A percentile compares a stretch with the other conserved stretches of the same genome.
Conservation (phyloP, 2,888 invertebrate species). For the Hydropsyche betteni region DNA sequence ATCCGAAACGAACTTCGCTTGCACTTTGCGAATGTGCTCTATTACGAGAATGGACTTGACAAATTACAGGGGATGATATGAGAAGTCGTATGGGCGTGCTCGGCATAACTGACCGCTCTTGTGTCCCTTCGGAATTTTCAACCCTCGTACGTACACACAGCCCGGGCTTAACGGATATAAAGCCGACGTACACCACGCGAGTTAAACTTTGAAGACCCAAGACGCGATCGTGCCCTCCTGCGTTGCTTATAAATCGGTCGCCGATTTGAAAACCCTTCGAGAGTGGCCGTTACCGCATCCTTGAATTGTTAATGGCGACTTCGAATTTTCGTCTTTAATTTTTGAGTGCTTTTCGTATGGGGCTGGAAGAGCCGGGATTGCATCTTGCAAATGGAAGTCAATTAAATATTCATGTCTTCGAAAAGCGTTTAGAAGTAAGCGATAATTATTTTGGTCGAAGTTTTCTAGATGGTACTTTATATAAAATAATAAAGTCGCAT, state of each 20-base stretch:
- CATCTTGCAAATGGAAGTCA: no score
- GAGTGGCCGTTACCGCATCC: background rate
- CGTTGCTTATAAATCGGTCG: slow-evolving; percentile 38
- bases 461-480: no score
- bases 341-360: no score
- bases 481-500: no score
- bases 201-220: slow-evolving; percentile 43
- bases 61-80: slow-evolving; percentile 49
- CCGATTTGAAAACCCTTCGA: background rate
- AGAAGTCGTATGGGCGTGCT: slow-evolving; percentile 43
- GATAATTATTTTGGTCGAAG: no score
- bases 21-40: slow-evolving; percentile 41
- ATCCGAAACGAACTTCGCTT: slow-evolving; percentile 27
- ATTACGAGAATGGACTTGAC: slow-evolving; percentile 47
- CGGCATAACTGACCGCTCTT: slow-evolving; percentile 40
- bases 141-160: slow-evolving; percentile 13
- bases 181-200: background rate
- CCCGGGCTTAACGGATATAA: background rate
- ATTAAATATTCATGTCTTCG: no score
- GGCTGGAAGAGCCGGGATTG: no score
- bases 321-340: no score
- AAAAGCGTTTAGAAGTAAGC: no score
- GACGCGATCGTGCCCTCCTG: slow-evolving; percentile 35
- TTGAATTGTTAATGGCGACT: no score
- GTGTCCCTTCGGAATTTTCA: slow-evolving; percentile 16